Evolutionary conservation across 2,888 invertebrate genomes (phyloP).

Genomic region (Synanthedon andrenaeformis): DNA sequence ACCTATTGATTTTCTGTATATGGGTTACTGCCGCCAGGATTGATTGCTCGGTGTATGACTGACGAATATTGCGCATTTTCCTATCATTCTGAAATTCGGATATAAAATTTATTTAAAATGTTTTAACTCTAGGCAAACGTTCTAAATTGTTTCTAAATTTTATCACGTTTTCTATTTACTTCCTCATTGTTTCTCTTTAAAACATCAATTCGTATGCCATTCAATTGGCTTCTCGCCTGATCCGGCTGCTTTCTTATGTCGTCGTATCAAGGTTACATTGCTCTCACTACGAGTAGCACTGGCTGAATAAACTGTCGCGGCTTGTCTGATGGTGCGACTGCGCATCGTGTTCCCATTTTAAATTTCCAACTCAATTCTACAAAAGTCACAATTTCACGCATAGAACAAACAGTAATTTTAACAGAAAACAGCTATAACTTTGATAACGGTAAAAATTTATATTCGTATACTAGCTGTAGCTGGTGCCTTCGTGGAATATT

Average conservation of each 20-base stretch:
- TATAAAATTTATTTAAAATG: too few species aligned
- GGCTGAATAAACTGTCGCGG: background rate
- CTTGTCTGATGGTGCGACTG: constrained; percentile 22
- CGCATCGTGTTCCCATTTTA: constrained; percentile 21
- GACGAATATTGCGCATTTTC: too few species aligned
- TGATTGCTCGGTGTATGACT: too few species aligned
- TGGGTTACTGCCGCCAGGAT: too few species aligned
- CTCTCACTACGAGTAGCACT: constrained; percentile 33
- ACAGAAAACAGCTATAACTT: too few species aligned
- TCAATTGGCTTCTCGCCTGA: constrained; percentile 37
- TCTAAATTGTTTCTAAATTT: background rate
- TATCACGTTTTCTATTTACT: background rate
- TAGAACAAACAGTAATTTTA: too few species aligned
- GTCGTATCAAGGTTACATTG: constrained; percentile 47
- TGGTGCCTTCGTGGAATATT: too few species aligned
- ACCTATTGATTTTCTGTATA: too few species aligned
- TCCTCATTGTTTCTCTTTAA: constrained; percentile 2
- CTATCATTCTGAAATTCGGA: too few species aligned
- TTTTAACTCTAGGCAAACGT: too few species aligned
- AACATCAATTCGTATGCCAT: constrained; percentile 11
- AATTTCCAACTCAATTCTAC: constrained; percentile 25
- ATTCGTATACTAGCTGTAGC: too few species aligned
- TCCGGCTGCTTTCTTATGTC: constrained; percentile 34
- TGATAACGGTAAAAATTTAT: too few species aligned
- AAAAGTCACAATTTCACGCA: background rate